phyloP scores from a whole-genome alignment of 2,888 invertebrate species.

The Acleris emargana region DNA sequence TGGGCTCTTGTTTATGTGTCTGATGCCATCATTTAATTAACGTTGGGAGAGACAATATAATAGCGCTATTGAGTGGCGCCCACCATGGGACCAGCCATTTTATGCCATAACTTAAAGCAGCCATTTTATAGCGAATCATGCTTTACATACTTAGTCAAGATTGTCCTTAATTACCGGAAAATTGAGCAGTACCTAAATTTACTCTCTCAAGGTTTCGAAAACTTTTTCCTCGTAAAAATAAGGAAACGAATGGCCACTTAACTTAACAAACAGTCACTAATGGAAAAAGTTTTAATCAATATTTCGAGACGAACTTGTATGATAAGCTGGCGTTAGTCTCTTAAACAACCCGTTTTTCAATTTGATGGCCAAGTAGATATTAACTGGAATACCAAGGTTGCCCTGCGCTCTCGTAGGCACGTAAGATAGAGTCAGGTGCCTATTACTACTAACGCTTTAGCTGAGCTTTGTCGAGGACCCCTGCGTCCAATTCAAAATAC shows the following conservation, averaged over 20 bases:
- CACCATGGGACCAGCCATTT: neutral
- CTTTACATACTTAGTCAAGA: too few species aligned
- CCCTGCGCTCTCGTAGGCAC: too few species aligned
- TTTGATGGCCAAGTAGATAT: too few species aligned
- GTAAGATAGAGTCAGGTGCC: too few species aligned
- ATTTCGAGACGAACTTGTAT: conserved; percentile 20
- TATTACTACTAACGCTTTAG: too few species aligned
- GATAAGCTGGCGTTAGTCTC: too few species aligned
- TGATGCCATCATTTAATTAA: neutral
- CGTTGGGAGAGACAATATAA: neutral
- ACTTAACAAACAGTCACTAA: conserved; percentile 47
- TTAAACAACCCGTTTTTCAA: too few species aligned
- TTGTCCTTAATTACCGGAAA: too few species aligned
- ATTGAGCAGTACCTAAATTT: too few species aligned
- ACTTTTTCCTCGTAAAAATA: neutral
- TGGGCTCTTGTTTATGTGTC: neutral
- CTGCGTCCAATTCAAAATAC: too few species aligned
- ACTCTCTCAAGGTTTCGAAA: conserved; percentile 7
- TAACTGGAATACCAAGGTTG: too few species aligned
- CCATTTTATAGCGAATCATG: neutral
- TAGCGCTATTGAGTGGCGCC: neutral
- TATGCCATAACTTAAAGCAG: neutral
- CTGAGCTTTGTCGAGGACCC: too few species aligned
- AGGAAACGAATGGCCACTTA: neutral
- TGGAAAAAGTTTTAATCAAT: conserved; percentile 45